These are phyloP conservation scores for Eulithis testata DNA, from an alignment of 2,888 invertebrate genomes.

Conservation along the genomic window DNA sequence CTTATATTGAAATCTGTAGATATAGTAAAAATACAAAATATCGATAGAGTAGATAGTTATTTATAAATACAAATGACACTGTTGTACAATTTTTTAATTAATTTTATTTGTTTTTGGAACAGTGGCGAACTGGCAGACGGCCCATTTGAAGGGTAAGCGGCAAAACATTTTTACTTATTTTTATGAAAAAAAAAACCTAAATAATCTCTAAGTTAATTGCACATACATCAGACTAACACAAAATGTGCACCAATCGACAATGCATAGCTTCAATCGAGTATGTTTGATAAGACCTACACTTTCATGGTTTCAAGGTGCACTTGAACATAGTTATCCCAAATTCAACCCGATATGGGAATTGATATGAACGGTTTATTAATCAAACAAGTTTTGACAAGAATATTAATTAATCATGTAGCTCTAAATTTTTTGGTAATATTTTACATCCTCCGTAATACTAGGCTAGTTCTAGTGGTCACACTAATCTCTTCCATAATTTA, in stretches of 20 bases:
- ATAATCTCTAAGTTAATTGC: conserved; percentile 7
- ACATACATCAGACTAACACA: conserved; percentile 19
- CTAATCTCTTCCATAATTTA: too few relatives aligned
- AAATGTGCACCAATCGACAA: conserved; percentile 4
- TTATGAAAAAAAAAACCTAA: conserved; percentile 8
- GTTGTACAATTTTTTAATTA: conserved; percentile 35
- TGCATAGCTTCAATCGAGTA: not conserved
- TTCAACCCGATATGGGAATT: too few relatives aligned
- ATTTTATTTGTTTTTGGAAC: conserved; percentile 38
- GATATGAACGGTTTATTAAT: not conserved
- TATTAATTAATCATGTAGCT: too few relatives aligned
- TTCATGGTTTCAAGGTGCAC: not conserved
- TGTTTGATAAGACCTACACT: not conserved
- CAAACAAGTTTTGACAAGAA: too few relatives aligned
- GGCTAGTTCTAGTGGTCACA: too few relatives aligned
- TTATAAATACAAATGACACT: conserved; percentile 18
- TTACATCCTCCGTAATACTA: too few relatives aligned
- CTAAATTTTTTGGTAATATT: too few relatives aligned
- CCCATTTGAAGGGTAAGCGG: conserved; percentile 38
- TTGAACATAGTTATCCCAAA: too few relatives aligned
- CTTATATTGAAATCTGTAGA: too few relatives aligned
- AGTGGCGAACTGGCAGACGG: conserved; percentile 39
- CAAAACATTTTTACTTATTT: conserved; percentile 24
- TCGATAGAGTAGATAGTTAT: not conserved
- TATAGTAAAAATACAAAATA: too few relatives aligned